A percentile compares a stretch with the other conserved stretches of the same genome.
These are phyloP conservation scores for Spilosoma lubricipeda DNA, from an alignment of 2,888 invertebrate genomes.

Conservation along the genomic window DNA sequence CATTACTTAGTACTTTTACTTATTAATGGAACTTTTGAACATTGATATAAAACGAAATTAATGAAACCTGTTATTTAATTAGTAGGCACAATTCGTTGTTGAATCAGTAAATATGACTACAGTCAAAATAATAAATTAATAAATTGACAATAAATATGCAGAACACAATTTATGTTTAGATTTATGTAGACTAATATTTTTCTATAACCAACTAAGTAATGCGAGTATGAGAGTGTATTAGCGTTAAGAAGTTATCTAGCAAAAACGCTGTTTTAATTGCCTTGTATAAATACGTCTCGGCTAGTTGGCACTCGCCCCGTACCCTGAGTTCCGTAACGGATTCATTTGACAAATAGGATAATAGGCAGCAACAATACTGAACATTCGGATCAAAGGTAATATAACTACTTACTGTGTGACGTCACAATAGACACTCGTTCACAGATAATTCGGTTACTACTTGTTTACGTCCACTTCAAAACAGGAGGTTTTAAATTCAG, in stretches of 20 bases:
- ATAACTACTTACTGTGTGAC: constrained; percentile 27
- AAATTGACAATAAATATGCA: too few relatives aligned
- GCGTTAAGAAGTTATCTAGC: neutral
- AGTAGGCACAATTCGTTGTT: too few relatives aligned
- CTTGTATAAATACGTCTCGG: constrained; percentile 68
- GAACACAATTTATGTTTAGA: too few relatives aligned
- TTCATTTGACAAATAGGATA: constrained; percentile 52
- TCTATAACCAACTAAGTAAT: too few relatives aligned
- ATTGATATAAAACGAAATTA: too few relatives aligned
- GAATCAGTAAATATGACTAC: too few relatives aligned
- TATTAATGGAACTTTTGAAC: too few relatives aligned
- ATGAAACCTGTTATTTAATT: too few relatives aligned
- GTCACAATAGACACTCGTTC: neutral
- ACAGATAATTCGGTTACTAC: neutral
- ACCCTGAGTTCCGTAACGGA: constrained; percentile 51
- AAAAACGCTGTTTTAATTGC: constrained; percentile 41
- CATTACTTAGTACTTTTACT: too few relatives aligned
- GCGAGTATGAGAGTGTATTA: neutral
- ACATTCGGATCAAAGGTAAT: constrained; percentile 56
- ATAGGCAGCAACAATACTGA: constrained; percentile 42
- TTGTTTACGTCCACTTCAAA: neutral
- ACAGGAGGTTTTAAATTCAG: too few relatives aligned
- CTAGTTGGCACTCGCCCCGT: constrained; percentile 64
- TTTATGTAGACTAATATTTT: too few relatives aligned
- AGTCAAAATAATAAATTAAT: too few relatives aligned